phyloP scores from a whole-genome alignment of 1,140 invertebrate genomes.

The Aphidius ervi region DNA sequence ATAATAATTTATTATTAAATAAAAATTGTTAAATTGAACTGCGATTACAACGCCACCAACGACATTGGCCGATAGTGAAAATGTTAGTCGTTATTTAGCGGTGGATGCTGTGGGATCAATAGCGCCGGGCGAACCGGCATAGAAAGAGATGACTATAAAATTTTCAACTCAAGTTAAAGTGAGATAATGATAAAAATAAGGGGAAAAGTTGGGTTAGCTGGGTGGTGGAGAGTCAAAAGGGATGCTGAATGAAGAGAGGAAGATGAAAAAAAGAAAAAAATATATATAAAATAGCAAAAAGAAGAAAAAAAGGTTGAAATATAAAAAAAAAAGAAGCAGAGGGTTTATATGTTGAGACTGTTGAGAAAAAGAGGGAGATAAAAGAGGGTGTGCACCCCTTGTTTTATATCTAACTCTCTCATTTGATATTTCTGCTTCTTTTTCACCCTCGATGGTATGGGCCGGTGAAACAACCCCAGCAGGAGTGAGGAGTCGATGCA shows the following conservation, averaged over 20 bases:
- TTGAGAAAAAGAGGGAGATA: constrained; percentile 17
- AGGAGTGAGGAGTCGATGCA: constrained; percentile 47
- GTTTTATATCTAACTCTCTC: constrained; percentile 15
- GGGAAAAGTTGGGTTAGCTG: constrained; percentile 4
- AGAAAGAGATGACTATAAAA: constrained; percentile 19
- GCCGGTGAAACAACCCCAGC: constrained; percentile 46
- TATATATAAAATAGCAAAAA: constrained; percentile 16
- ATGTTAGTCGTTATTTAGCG: constrained; percentile 53
- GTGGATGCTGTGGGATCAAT: constrained; percentile 56
- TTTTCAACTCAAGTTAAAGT: background rate
- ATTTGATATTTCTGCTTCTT: constrained; percentile 12
- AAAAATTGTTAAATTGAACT: background rate
- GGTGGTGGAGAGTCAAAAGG: constrained; percentile 15
- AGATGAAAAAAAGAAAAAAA: constrained; percentile 16
- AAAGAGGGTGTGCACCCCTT: constrained; percentile 7
- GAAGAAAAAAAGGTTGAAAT: constrained; percentile 22
- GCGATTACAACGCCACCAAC: constrained; percentile 18
- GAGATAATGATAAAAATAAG: constrained; percentile 17
- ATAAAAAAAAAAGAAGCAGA: constrained; percentile 17
- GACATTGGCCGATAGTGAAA: constrained; percentile 27
- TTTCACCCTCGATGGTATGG: constrained; percentile 26
- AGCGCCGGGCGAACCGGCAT: constrained; percentile 33
- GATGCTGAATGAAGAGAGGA: constrained; percentile 15
- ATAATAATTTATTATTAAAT: no score
- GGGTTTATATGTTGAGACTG: constrained; percentile 20